These are phyloP conservation scores for Therioaphis trifolii DNA, from an alignment of 2,888 invertebrate genomes.

Conservation along the genomic window DNA sequence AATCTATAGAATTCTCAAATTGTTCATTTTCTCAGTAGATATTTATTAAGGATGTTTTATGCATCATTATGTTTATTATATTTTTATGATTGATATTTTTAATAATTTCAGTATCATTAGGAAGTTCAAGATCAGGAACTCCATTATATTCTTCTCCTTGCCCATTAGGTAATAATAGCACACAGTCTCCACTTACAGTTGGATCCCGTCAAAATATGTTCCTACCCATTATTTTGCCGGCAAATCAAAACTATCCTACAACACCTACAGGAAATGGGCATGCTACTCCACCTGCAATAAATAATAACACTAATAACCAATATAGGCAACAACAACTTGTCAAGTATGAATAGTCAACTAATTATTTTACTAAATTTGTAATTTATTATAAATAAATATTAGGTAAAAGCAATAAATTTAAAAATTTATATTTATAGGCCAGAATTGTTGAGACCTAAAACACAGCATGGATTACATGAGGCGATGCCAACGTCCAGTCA, in stretches of 20 bases:
- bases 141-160: slow-evolving; percentile 85
- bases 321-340: slow-evolving; percentile 52
- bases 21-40: slow-evolving; percentile 41
- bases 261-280: slow-evolving; percentile 52
- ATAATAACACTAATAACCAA: slow-evolving; percentile 71
- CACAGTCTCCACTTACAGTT: slow-evolving; percentile 74
- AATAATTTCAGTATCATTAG: slow-evolving; percentile 81
- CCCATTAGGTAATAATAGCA: slow-evolving; percentile 74
- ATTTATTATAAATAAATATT: background rate
- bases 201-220: slow-evolving; percentile 88
- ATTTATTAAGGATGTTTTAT: slow-evolving; percentile 35
- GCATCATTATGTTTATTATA: too few species aligned
- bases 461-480: slow-evolving; percentile 70
- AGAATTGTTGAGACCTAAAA: slow-evolving; percentile 77
- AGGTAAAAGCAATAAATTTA: too few species aligned
- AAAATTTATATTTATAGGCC: slow-evolving; percentile 71
- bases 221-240: slow-evolving; percentile 79
- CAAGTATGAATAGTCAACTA: slow-evolving; percentile 38
- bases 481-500: slow-evolving; percentile 69
- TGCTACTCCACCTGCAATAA: slow-evolving; percentile 76
- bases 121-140: slow-evolving; percentile 92
- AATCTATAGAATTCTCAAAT: slow-evolving; percentile 59
- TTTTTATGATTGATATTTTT: slow-evolving; percentile 43
- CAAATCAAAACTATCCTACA: slow-evolving; percentile 51
- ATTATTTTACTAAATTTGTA: background rate